Evolutionary conservation across 2,797 vertebrate species (phyloP), one percentile per base, ranked within the genome.

Genomic region (Brachymystax lenok): DNA sequence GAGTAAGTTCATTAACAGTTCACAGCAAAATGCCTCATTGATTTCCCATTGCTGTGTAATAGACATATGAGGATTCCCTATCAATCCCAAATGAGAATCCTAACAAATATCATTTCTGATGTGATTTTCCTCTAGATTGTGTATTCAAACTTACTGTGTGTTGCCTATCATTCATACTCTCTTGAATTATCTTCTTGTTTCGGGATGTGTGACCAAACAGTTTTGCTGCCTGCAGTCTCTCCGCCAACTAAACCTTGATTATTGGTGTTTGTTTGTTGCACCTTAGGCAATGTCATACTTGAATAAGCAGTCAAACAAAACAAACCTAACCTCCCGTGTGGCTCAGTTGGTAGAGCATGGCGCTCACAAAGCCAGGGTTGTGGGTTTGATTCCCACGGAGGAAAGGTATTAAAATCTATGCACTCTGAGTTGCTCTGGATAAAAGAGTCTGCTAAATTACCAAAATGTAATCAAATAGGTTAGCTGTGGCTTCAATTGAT

Each of bases 1-100:
- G 77, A 77, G 79, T 79, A 84, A 88, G 90, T 92, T 93, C 88
- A 89, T 86, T 78, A 74, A 80, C 84, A 86, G 89, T 91, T 92
- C 90, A 88, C 77, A 77, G 84, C 84, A 87, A 89, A 90, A 86
- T 83, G 82, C 83, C 85, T 84, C 77, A 87, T 87, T 87, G 89
- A 92, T 90, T 88, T 88, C 70, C 76, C 79, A 81, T 81, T 85
- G 84, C 86, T 78, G 75, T 61, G 51, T 75, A 79, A 61, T 72
- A 81, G 83, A 74, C n/a, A 28, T 61, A 46, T 79, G 8, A 33
- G 24, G 56, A 17, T 17, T 30, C n/a, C 52, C 17, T 24, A 17
- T 46, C 64, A 82, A 83, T 79, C 78, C 68, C 64, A 77, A 85
- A 82, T 27, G 33, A 75, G 64, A 81, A 77, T 13, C 4, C 77